phyloP scores from a whole-genome alignment of 2,797 vertebrate species.

The Prunella strophiata region DNA sequence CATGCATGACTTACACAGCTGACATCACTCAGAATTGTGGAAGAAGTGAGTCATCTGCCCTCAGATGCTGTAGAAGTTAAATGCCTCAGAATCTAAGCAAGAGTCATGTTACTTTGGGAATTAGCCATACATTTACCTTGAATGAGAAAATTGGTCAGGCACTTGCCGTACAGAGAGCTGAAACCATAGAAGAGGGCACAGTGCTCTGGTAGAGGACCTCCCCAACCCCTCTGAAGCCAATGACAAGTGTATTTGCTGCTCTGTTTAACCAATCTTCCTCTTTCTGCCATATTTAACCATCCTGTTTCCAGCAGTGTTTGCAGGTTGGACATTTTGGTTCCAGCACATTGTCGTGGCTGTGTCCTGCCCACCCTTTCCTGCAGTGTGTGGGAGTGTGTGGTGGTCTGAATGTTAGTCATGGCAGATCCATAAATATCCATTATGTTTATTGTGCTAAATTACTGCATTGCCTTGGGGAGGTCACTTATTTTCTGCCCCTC shows the following conservation, averaged over 20 bases:
- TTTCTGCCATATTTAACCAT: neutral
- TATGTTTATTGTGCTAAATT: neutral
- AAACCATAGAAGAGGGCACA: neutral
- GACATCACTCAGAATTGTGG: neutral
- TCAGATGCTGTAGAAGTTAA: conserved; percentile 23
- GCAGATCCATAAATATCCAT: neutral
- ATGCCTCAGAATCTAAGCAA: conserved; percentile 57
- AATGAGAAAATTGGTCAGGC: neutral
- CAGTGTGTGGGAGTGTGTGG: neutral
- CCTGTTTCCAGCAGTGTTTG: neutral
- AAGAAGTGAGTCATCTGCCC: neutral
- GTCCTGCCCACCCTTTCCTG: neutral
- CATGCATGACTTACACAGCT: conserved; percentile 1
- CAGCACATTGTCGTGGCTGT: neutral
- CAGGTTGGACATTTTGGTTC: neutral
- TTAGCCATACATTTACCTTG: conserved; percentile 42
- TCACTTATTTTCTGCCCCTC: neutral
- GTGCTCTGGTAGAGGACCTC: neutral
- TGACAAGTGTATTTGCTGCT: neutral
- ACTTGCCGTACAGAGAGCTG: neutral
- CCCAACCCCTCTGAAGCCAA: neutral
- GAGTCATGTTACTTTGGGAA: conserved; percentile 51
- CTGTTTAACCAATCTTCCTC: neutral
- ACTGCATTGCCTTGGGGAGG: neutral
- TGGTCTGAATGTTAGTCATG: neutral